Evolutionary conservation across 1,140 invertebrate species (phyloP).

Genomic region (Ips typographus): DNA sequence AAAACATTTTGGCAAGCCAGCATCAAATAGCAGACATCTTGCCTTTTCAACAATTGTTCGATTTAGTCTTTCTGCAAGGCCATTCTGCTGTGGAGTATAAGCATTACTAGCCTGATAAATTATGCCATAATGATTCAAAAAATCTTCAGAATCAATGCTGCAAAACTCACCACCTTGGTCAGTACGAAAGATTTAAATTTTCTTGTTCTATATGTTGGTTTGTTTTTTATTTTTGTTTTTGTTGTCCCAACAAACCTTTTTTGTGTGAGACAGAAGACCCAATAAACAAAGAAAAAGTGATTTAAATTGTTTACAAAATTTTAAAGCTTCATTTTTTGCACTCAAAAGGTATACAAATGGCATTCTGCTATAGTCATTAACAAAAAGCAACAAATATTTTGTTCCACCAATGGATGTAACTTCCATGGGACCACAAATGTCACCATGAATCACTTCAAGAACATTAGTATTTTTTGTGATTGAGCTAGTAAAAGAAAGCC

Average conservation of each 20-base stretch:
- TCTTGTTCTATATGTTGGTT: too few species aligned
- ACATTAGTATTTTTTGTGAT: slow-evolving; percentile 35
- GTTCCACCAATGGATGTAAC: slow-evolving; percentile 43
- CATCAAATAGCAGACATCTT: slow-evolving; percentile 49
- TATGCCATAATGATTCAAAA: slow-evolving; percentile 41
- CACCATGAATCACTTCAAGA: slow-evolving; percentile 48
- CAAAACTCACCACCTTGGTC: slow-evolving; percentile 44
- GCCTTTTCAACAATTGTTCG: slow-evolving; percentile 50
- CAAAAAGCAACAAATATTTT: slow-evolving; percentile 50
- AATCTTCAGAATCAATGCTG: slow-evolving; percentile 40
- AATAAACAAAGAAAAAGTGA: too few species aligned
- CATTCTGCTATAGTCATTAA: slow-evolving; percentile 50
- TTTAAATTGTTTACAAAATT: slow-evolving; percentile 44
- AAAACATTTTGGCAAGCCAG: slow-evolving; percentile 43
- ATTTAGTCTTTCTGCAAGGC: slow-evolving; percentile 52
- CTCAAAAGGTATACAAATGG: slow-evolving; percentile 49
- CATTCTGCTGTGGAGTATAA: slow-evolving; percentile 53
- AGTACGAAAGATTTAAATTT: slow-evolving; percentile 45
- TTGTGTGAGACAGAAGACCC: too few species aligned
- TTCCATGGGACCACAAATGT: slow-evolving; percentile 45
- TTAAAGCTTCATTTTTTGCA: slow-evolving; percentile 43
- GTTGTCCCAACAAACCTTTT: too few species aligned
- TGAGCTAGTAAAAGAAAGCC: slow-evolving; percentile 35
- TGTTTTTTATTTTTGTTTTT: too few species aligned
- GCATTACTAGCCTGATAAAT: slow-evolving; percentile 38